Conservation (phyloP, 2,113 vertebrate genomes). For the Telmatochromis bifrenatus region DNA sequence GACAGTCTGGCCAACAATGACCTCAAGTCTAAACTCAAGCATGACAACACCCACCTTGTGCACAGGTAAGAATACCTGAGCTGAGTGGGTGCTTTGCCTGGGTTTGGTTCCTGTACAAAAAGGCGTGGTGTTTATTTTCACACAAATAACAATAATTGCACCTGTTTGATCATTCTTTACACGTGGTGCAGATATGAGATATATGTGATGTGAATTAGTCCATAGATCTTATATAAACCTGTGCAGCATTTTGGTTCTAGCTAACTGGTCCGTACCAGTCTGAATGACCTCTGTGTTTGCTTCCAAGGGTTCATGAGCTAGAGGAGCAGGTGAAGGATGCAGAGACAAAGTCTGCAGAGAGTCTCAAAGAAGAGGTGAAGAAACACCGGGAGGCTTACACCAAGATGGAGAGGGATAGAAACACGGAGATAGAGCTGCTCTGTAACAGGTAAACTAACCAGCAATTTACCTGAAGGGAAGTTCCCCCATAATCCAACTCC, state of each 20-base stretch:
- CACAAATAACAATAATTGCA: not conserved
- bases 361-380: slow-evolving; percentile 83
- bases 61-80: slow-evolving; percentile 77
- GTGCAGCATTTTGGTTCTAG: not conserved
- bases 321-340: slow-evolving; percentile 96
- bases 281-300: not conserved
- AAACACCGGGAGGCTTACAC: slow-evolving; percentile 82
- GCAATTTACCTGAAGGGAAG: not conserved
- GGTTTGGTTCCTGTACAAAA: not conserved
- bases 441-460: slow-evolving; percentile 71
- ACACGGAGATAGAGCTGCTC: slow-evolving; percentile 83
- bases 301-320: slow-evolving; percentile 87
- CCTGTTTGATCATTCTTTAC: not conserved
- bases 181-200: not conserved
- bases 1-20: slow-evolving; percentile 86
- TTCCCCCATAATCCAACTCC: not conserved
- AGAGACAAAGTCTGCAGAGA: slow-evolving; percentile 83
- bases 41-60: slow-evolving; percentile 93
- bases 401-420: slow-evolving; percentile 86
- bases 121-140: not conserved
- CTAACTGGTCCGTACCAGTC: too few relatives aligned
- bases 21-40: slow-evolving; percentile 91
- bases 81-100: not conserved
- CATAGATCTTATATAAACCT: not conserved
- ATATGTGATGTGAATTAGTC: not conserved